Evolutionary conservation across 2,113 vertebrate species (phyloP).

Genomic region (Platysteira castanea): DNA sequence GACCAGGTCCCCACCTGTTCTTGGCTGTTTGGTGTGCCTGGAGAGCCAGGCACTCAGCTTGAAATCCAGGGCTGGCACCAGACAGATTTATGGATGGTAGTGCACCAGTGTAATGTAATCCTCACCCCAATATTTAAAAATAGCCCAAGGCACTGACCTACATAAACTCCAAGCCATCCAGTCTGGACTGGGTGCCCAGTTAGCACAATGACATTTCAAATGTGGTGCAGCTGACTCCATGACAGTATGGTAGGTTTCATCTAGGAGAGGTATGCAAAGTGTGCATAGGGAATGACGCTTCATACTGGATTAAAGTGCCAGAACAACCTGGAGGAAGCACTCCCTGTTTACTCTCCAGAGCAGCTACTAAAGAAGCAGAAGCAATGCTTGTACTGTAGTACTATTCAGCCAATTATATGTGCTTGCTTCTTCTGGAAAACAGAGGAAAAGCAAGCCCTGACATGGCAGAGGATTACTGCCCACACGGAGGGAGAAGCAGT

Average conservation of each 20-base stretch:
- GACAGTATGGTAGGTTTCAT: neutral
- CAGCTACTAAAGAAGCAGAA: neutral
- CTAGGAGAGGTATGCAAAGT: neutral
- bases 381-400: too few relatives aligned
- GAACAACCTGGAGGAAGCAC: neutral
- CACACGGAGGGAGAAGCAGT: neutral
- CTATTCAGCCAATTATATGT: neutral
- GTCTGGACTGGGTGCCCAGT: neutral
- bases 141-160: neutral
- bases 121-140: constrained; percentile 18
- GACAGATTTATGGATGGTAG: neutral
- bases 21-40: neutral
- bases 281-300: neutral
- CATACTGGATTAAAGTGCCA: neutral
- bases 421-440: neutral
- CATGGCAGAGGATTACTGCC: neutral
- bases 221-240: neutral
- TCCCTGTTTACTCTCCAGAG: neutral
- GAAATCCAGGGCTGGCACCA: neutral
- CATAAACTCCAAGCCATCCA: neutral
- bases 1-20: neutral
- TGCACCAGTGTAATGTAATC: neutral
- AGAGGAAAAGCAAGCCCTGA: neutral
- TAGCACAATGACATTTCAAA: neutral
- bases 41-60: neutral